Base-by-base conservation (phyloP, 2,797 vertebrate genomes). In the Crenuchus spilurus region DNA sequence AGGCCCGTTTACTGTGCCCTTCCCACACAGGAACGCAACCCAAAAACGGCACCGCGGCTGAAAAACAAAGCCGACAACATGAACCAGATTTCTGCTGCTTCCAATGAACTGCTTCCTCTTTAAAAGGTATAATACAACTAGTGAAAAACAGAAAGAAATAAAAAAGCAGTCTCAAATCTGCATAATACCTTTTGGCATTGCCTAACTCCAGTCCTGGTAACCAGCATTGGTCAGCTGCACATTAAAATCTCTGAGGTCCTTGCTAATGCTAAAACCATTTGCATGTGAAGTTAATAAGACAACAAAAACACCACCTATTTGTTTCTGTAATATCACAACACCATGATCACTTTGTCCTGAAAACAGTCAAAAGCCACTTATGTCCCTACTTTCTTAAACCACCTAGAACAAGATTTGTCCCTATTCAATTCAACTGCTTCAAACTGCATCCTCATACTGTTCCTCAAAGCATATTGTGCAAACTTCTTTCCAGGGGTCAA, bases 1-100 rank as follows among this genome's bases (percentile, higher is more conserved):
- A 88, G 85, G 84, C 85, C 87, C 48, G 81, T 79, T 82, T 79
- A 78, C 77, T 82, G 86, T 82, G 85, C 87, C 76, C 74, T 90
- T 92, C 88, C 88, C 90, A 91, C 84, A 86, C 83, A 74, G 37
- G 8, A 57, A 70, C 68, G 54, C 44, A 75, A 69, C 78, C 78
- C 84, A 83, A 84, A 75, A 37, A 65, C 64, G 75, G 83, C 63
- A 14, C 26, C 28, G 49, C 9, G 57, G 42, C 35, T n/a, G 35
- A 46, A 65, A 80, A 73, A 52, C 42, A 63, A 57, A 49, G 26
- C 46, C 54, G 37, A 2, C n/a, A 28, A 18, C 51, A 6, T 24
- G 11, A 65, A 48, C 20, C 37, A 60, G 52, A 58, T 39, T 24
- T 26, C 20, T 44, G 31, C 30, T 31, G 30, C 52, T 55, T 52